These are phyloP conservation scores for Aptenodytes forsteri DNA, from an alignment of 2,113 vertebrate genomes.

Conservation along the genomic window DNA sequence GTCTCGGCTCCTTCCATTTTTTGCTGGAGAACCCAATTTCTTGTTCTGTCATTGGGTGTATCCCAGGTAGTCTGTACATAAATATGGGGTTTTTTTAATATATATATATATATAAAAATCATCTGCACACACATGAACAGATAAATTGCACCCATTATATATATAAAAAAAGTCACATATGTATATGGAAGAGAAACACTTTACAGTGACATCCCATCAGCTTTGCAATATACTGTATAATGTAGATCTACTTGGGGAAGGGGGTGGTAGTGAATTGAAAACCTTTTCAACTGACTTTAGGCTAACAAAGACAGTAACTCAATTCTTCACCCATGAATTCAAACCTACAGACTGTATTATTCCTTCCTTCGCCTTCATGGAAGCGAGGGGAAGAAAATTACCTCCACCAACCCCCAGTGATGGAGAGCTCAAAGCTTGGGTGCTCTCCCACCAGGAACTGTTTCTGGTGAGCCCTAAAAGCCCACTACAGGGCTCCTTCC, in stretches of 20 bases:
- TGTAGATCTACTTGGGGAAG: accelerated
- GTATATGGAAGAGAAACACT: neutral
- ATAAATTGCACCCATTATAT: neutral
- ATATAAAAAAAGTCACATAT: neutral
- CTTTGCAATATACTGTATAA: neutral
- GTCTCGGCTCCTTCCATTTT: conserved; percentile 71
- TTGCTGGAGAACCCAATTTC: conserved; percentile 87
- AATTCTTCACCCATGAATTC: neutral
- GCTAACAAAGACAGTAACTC: neutral
- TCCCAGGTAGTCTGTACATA: conserved; percentile 60
- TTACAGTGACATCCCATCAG: neutral
- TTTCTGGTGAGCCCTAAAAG: neutral
- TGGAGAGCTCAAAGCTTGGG: neutral
- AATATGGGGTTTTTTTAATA: neutral
- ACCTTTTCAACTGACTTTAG: neutral
- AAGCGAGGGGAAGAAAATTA: neutral
- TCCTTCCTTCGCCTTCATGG: neutral
- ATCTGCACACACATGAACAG: neutral
- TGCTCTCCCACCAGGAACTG: neutral
- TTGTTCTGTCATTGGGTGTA: conserved; percentile 76
- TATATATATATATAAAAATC: neutral
- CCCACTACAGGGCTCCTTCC: neutral
- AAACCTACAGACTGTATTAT: neutral
- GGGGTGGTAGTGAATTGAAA: neutral
- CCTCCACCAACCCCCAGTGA: neutral